Conservation (phyloP, 2,888 invertebrate genomes). For the Drosophila paranaensis region DNA sequence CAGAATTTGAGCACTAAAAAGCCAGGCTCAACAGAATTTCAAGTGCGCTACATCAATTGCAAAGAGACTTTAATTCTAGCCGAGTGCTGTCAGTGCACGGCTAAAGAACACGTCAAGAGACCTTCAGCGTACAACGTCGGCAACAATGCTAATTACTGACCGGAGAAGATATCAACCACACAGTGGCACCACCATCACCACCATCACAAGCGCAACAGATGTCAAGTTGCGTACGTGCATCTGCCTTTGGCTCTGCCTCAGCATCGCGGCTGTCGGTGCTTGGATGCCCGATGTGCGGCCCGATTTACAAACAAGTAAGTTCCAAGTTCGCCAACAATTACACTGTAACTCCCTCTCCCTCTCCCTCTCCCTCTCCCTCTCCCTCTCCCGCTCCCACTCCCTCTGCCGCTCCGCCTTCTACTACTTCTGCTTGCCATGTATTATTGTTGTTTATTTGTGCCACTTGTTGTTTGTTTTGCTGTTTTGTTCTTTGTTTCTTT, state of each 20-base stretch:
- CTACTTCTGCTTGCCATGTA: not conserved
- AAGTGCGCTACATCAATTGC: constrained; percentile 64
- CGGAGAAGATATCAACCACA: constrained; percentile 34
- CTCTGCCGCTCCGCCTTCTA: not conserved
- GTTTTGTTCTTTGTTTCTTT: constrained; percentile 31
- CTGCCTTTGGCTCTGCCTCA: constrained; percentile 14
- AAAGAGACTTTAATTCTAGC: constrained; percentile 53
- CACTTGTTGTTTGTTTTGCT: constrained; percentile 57
- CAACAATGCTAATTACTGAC: constrained; percentile 58
- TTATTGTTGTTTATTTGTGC: constrained; percentile 58
- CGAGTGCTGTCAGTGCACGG: constrained; percentile 17
- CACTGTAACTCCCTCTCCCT: not conserved
- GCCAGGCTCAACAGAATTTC: constrained; percentile 47
- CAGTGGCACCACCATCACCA: constrained; percentile 10
- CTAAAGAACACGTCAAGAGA: constrained; percentile 58
- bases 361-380: constrained; percentile 12
- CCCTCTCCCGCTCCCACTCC: constrained; percentile 4
- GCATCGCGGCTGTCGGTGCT: constrained; percentile 41
- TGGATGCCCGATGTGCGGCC: constrained; percentile 84
- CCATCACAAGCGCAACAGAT: constrained; percentile 14
- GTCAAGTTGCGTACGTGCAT: constrained; percentile 19
- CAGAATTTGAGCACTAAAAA: constrained; percentile 29
- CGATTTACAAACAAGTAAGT: constrained; percentile 83
- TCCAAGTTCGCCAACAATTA: constrained; percentile 29
- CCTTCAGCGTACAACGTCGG: constrained; percentile 61